Evolutionary conservation across 2,888 invertebrate species (phyloP), one percentile per base, ranked within the genome.

Genomic region (Cheilosia grossa): DNA sequence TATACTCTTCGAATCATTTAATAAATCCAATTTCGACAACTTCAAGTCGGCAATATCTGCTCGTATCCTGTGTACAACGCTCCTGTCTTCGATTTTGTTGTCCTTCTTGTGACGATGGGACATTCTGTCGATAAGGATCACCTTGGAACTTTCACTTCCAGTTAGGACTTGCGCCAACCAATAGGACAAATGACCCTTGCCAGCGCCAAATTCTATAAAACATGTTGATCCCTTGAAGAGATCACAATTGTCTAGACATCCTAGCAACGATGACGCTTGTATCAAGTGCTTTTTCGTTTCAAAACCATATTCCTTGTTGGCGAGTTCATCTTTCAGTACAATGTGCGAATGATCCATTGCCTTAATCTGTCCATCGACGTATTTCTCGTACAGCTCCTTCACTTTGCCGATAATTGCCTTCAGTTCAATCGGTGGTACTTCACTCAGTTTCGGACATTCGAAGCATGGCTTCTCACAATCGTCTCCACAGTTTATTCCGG

Each of bases 141-240:
- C 95, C 82, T 94, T 93, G 19, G 93, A 93, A 58, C 91, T 89
- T 82, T 94, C 92, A 15, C 88, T 87, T 0, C 88, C 42, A 1
- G 88, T 86, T 88, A 95, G 93, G 49, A 95, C 94, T 87, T 93
- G 93, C 21, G 95, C 95, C 70, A 96, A 91, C 94, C 96, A 97
- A 91, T 94, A 97, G 10, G 97, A 96, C 63, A 98, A 90, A 88
- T 96, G 95, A 0, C 97, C 98, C 94, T 96, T 96, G n/a, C 98
- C 98, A 13, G 97, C 97, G 0, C 98, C 98, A 89, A 97, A 95
- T 91, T 98, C 98, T 77, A 98, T 94, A 88, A 94, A 97, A 91
- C 96, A 96, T 0, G 95, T 95, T 24, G 93, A 90, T 10, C 94
- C 92, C 13, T 88, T 89, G 0, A 96, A 91, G 49, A 97, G 92